These are phyloP conservation scores for Lasius platythorax DNA, from an alignment of 2,888 invertebrate genomes.

Conservation along the genomic window DNA sequence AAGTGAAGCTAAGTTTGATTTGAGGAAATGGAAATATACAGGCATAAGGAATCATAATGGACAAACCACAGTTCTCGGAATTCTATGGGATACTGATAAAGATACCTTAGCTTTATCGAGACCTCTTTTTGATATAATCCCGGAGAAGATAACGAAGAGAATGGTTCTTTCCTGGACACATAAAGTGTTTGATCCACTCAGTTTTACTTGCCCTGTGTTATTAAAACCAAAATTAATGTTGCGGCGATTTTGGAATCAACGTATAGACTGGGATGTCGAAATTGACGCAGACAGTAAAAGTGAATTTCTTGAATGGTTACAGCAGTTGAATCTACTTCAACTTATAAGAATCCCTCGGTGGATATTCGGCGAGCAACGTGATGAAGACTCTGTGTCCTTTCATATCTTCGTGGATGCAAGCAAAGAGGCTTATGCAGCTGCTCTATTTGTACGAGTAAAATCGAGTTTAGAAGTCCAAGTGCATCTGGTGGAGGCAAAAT, in stretches of 20 bases:
- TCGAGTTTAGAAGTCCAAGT: too few species aligned
- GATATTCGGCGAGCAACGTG: too few species aligned
- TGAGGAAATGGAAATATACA: constrained; percentile 35
- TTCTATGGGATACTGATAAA: not conserved
- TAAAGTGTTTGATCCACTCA: constrained; percentile 42
- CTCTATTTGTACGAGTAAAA: too few species aligned
- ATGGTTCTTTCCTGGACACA: not conserved
- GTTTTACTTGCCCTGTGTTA: constrained; percentile 29
- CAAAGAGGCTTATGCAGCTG: too few species aligned
- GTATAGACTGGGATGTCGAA: constrained; percentile 34
- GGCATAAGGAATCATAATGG: not conserved
- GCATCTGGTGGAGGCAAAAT: too few species aligned
- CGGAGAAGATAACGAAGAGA: constrained; percentile 36
- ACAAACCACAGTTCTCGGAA: not conserved
- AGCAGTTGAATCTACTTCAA: too few species aligned
- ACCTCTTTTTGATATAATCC: too few species aligned
- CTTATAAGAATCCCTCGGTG: too few species aligned
- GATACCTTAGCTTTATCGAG: not conserved
- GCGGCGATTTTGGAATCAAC: constrained; percentile 17
- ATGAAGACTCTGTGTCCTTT: too few species aligned
- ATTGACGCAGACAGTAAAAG: not conserved
- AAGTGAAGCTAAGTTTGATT: not conserved
- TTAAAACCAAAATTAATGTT: constrained; percentile 44
- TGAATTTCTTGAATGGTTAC: not conserved
- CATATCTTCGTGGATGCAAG: too few species aligned